phyloP scores from a whole-genome alignment of 2,797 vertebrate species.

The Neopelma chrysocephalum region DNA sequence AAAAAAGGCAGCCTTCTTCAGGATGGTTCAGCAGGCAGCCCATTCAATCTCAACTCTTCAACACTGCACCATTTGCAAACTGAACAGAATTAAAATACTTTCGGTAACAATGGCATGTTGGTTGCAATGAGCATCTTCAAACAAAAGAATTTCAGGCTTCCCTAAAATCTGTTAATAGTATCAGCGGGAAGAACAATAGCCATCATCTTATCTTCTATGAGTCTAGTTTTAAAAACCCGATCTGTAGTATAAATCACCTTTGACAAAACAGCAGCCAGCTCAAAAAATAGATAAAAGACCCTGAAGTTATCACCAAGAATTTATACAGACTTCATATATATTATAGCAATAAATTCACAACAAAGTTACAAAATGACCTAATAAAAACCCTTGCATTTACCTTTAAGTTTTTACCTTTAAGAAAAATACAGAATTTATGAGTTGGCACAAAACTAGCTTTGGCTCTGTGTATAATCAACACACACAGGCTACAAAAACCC shows the following conservation, averaged over 20 bases:
- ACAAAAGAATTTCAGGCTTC: background rate
- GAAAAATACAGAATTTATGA: background rate
- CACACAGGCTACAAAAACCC: background rate
- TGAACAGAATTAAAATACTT: background rate
- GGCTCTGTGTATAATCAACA: background rate
- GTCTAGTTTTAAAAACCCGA: background rate
- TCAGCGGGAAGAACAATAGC: background rate
- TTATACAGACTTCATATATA: background rate
- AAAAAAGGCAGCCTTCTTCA: background rate
- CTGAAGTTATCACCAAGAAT: background rate
- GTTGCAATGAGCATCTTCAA: background rate
- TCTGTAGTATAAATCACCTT: background rate
- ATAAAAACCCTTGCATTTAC: background rate
- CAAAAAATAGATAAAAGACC: background rate
- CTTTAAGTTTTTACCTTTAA: background rate
- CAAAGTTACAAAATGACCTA: background rate
- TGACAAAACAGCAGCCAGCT: background rate
- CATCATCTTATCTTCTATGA: background rate
- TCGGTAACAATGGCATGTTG: background rate
- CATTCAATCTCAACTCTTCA: background rate
- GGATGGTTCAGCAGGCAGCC: background rate
- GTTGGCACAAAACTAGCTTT: background rate
- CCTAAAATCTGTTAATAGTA: background rate
- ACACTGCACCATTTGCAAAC: background rate
- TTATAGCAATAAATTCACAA: background rate